phyloP scores from a whole-genome alignment of 2,888 invertebrate species.

The Strigamia crassipes region DNA sequence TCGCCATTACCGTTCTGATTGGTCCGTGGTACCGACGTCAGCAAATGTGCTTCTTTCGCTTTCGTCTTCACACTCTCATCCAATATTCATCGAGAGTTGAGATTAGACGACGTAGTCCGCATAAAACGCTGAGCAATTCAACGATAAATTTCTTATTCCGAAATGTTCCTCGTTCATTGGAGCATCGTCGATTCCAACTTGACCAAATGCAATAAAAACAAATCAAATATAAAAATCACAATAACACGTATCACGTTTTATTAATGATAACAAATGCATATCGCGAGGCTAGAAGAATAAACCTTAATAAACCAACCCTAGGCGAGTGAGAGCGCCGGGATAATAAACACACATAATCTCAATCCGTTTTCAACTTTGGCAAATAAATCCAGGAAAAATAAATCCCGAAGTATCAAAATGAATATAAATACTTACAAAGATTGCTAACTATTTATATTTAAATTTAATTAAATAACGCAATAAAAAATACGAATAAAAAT shows the following conservation, averaged over 20 bases:
- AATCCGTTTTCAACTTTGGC: conserved; percentile 17
- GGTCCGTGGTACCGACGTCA: conserved; percentile 52
- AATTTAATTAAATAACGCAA: background rate
- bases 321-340: background rate
- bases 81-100: background rate
- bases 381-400: background rate
- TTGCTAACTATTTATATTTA: background rate
- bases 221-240: background rate
- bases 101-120: background rate
- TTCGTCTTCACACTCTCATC: background rate
- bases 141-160: conserved; percentile 10
- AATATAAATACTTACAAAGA: background rate
- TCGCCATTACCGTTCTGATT: conserved; percentile 56
- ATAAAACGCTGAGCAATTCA: background rate
- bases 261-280: background rate
- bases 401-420: background rate
- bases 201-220: background rate
- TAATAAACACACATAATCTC: background rate
- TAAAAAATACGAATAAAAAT: background rate
- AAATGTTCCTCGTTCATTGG: background rate
- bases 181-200: background rate
- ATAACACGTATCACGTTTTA: background rate
- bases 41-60: background rate
- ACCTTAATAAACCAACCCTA: background rate
- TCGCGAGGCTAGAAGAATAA: background rate